These are phyloP conservation scores for Limnodromus scolopaceus DNA, from an alignment of 2,797 vertebrate genomes.

Conservation along the genomic window DNA sequence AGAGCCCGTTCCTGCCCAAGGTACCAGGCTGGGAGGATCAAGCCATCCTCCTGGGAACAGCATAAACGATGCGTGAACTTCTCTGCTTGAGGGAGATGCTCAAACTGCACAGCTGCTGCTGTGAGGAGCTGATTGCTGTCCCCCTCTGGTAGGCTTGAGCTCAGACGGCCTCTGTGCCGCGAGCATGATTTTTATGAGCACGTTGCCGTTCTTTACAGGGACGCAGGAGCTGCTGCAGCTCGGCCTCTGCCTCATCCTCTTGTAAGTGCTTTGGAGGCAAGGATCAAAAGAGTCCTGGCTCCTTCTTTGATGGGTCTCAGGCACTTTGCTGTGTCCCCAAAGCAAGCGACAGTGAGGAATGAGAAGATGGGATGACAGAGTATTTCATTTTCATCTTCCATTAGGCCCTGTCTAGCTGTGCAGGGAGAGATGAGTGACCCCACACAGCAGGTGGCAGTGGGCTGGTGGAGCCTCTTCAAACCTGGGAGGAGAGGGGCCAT, in stretches of 20 bases:
- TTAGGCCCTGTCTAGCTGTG: not conserved
- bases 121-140: not conserved
- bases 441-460: fast-evolving
- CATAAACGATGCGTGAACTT: not conserved
- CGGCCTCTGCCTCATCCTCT: not conserved
- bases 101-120: not conserved
- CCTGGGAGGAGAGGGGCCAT: not conserved
- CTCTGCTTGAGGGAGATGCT: not conserved
- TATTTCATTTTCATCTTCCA: not conserved
- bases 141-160: not conserved
- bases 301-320: not conserved
- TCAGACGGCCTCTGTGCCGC: not conserved
- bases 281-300: not conserved
- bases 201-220: not conserved
- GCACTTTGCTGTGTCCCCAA: not conserved
- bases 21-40: not conserved
- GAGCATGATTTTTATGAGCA: not conserved
- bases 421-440: not conserved
- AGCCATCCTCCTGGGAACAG: not conserved
- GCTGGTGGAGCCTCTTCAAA: not conserved
- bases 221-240: not conserved
- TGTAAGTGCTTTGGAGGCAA: not conserved
- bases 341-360: not conserved
- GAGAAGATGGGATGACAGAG: not conserved
- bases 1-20: not conserved